Percentiles rank a stretch among this genome's conserved stretches.
Conservation (phyloP, 2,113 vertebrate genomes). For the Strix uralensis region DNA sequence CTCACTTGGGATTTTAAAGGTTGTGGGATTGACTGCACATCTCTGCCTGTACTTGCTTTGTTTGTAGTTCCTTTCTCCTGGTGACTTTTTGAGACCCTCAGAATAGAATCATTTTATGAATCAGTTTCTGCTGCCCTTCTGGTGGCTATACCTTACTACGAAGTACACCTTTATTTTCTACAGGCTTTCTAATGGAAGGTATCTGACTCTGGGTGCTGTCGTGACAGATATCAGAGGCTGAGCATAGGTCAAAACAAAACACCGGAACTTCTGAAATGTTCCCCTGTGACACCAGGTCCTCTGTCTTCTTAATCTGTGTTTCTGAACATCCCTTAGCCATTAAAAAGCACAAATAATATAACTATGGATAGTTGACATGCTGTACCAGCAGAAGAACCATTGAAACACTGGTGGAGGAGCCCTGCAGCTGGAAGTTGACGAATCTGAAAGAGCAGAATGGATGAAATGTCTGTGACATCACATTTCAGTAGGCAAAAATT, state of each 20-base stretch:
- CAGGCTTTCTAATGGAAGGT: background rate
- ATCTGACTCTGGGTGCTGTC: background rate
- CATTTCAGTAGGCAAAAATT: background rate
- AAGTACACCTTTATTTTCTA: background rate
- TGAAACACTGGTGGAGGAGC: background rate
- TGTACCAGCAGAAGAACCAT: background rate
- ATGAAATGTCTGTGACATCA: background rate
- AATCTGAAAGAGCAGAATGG: constrained; percentile 10
- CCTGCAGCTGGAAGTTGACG: background rate
- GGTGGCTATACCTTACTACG: background rate
- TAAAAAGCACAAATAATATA: constrained; percentile 18
- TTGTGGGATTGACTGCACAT: background rate
- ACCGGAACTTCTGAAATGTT: background rate
- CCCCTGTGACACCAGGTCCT: background rate
- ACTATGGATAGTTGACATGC: background rate
- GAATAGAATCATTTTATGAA: background rate
- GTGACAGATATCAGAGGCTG: background rate
- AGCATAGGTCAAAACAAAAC: background rate
- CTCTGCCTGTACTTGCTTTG: background rate
- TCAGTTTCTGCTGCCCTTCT: background rate
- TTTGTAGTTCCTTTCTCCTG: background rate
- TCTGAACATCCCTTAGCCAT: background rate
- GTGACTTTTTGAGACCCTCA: background rate
- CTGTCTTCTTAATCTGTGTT: background rate
- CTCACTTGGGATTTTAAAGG: background rate